phyloP scores from a whole-genome alignment of 2,888 invertebrate species.

The Anticlea derivata region DNA sequence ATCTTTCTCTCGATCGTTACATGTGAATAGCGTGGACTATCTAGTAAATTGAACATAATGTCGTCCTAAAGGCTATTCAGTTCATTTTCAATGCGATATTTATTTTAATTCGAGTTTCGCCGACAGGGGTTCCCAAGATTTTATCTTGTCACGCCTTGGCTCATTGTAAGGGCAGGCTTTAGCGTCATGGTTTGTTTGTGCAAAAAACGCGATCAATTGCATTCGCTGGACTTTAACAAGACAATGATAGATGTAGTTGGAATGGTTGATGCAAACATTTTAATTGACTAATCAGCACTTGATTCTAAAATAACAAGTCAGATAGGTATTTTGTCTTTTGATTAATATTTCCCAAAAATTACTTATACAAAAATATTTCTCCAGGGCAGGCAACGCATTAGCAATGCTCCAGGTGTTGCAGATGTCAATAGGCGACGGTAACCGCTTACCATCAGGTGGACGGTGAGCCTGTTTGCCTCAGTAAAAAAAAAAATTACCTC shows the following conservation, averaged over 20 bases:
- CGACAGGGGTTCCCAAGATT: slow-evolving; percentile 68
- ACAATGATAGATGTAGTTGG: slow-evolving; percentile 48
- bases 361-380: too few species aligned
- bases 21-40: slow-evolving; percentile 58
- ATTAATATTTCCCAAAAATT: not conserved
- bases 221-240: slow-evolving; percentile 62
- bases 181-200: slow-evolving; percentile 59
- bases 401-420: too few species aligned
- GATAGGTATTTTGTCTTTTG: not conserved
- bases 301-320: slow-evolving; percentile 8
- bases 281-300: slow-evolving; percentile 22
- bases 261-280: slow-evolving; percentile 25
- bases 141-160: slow-evolving; percentile 78
- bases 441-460: too few species aligned
- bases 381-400: too few species aligned
- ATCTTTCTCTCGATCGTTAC: slow-evolving; percentile 51
- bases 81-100: slow-evolving; percentile 72
- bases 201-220: slow-evolving; percentile 59
- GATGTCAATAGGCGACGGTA: too few species aligned
- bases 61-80: slow-evolving; percentile 74
- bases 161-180: slow-evolving; percentile 66
- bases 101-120: slow-evolving; percentile 72
- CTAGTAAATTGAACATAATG: slow-evolving; percentile 75
- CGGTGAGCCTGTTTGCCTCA: too few species aligned
- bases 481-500: too few species aligned